phyloP scores from a whole-genome alignment of 1,140 invertebrate species.

The Lasaia peninsularis region DNA sequence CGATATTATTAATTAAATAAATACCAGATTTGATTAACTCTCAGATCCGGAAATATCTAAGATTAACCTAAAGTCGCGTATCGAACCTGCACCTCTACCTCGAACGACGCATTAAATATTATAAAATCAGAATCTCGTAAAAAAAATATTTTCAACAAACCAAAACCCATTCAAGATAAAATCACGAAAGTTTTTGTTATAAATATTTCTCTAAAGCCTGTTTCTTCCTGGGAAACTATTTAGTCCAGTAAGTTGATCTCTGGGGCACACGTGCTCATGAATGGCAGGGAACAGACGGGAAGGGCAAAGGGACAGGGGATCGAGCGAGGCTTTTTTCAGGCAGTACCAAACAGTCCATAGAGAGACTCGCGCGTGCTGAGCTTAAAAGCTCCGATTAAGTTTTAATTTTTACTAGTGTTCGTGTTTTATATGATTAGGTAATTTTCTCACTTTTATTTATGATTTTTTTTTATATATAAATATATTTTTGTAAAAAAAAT shows the following conservation, averaged over 20 bases:
- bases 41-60: not conserved
- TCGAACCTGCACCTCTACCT: too few relatives aligned
- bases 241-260: constrained; percentile 51
- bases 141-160: not conserved
- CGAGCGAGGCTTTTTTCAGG: constrained; percentile 65
- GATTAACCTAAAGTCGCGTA: not conserved
- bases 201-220: constrained; percentile 18
- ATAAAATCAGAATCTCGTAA: too few relatives aligned
- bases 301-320: constrained; percentile 28
- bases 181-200: constrained; percentile 4
- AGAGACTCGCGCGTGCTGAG: constrained; percentile 42
- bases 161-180: not conserved
- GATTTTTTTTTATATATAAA: not conserved
- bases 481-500: constrained; percentile 1
- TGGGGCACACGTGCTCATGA: constrained; percentile 69
- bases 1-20: too few relatives aligned
- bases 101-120: too few relatives aligned
- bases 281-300: constrained; percentile 47
- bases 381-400: constrained; percentile 24
- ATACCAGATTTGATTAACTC: too few relatives aligned
- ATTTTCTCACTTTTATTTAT: not conserved
- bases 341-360: constrained; percentile 48
- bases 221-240: constrained; percentile 52
- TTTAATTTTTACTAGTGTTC: constrained; percentile 23
- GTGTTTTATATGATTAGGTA: constrained; percentile 35